Evolutionary conservation across 2,888 invertebrate species (phyloP).

Genomic region (Pollenia angustigena): DNA sequence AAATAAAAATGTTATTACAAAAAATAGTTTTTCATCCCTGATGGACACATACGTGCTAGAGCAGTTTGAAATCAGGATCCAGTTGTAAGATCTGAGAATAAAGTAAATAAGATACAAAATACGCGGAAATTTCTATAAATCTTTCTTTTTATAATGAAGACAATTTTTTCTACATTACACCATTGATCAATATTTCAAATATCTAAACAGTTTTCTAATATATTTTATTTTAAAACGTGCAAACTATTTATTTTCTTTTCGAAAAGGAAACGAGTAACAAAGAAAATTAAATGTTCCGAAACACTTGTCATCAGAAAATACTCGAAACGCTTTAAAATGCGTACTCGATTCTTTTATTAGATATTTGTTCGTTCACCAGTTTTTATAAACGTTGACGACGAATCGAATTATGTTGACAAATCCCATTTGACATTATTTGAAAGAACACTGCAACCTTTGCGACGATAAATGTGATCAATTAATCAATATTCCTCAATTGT

Average conservation of each 20-base stretch:
- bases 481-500: conserved; percentile 35
- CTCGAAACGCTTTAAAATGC: background rate
- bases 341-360: background rate
- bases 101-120: no score
- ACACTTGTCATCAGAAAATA: conserved; percentile 50
- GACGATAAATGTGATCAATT: conserved; percentile 58
- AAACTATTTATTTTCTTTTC: conserved; percentile 44
- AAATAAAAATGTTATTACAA: no score
- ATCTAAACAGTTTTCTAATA: background rate
- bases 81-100: no score
- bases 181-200: no score
- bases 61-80: no score
- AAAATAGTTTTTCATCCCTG: no score
- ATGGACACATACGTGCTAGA: no score
- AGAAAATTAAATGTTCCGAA: conserved; percentile 35
- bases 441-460: background rate
- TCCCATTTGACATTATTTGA: conserved; percentile 23
- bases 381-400: background rate
- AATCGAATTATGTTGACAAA: background rate
- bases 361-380: background rate
- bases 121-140: no score
- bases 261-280: conserved; percentile 11
- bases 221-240: conserved; percentile 29
- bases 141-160: no score
- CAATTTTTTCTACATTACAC: no score